Base-by-base conservation (phyloP, 2,113 vertebrate genomes). In the Oreochromis niloticus region DNA sequence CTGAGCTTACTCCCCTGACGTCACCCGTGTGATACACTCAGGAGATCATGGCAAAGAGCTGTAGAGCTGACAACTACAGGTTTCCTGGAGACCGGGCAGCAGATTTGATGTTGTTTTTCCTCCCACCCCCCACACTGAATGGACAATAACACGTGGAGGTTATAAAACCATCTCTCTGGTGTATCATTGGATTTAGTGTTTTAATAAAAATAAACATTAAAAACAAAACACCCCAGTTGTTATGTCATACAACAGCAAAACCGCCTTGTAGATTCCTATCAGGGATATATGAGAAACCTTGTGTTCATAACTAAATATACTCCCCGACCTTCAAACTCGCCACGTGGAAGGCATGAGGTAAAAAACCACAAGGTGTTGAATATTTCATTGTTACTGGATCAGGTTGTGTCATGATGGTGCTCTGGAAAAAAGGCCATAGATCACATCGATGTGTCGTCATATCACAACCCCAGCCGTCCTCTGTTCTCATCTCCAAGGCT, bases 61-160 rank as follows among this genome's bases (percentile, higher is more conserved):
- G 46, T 13, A 66, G 82, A 89, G 89, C 84, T 59, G 87, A 88
- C 83, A 91, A 87, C 87, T 86, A 68, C 92, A 82, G 87, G 92
- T 94, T 89, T 94, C 93, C 93, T 91, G 92, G 93, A 93, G 93
- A 94, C 93, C 41, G n/a, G 46, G 82, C 68, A 66, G 82, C 90
- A 85, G 84, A 83, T 92, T 54, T 83, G 80, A 80, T 85, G 66
- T 68, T 91, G 87, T 93, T 93, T 88, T 88, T 57, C 43, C 73
- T 43, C 27, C 34, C 34, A 68, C 63, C 19, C 11, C 75, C 36
- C 16, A 81, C 68, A 54, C 27, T 63, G 61, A 82, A 79, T 13
- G 24, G 86, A 68, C 81, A 91, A 84, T 66, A 87, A 73, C 82
- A 84, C 4, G 17, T 6, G 24, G 55, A 56, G 63, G 61, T 88